These are phyloP conservation scores for Brachynemurus nebulosus DNA, from an alignment of 2,888 invertebrate genomes.

Conservation along the genomic window DNA sequence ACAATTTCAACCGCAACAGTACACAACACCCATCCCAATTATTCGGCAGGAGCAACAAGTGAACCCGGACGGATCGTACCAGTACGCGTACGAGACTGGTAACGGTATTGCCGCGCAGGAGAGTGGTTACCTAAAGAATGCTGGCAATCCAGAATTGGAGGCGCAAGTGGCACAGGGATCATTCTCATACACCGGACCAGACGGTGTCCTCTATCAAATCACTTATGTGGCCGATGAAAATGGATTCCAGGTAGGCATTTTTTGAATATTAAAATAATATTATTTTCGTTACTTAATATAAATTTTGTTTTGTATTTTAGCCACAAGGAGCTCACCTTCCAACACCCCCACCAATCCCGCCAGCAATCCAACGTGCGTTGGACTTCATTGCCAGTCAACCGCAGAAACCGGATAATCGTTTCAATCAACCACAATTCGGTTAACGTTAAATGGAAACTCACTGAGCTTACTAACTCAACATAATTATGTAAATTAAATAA, in stretches of 20 bases:
- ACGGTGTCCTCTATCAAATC: constrained; percentile 48
- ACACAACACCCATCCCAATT: constrained; percentile 39
- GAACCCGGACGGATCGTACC: constrained; percentile 43
- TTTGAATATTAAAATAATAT: background rate
- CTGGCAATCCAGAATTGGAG: constrained; percentile 48
- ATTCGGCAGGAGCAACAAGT: constrained; percentile 39
- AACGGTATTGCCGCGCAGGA: constrained; percentile 61
- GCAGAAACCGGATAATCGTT: constrained; percentile 2
- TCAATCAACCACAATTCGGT: background rate
- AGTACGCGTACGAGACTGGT: constrained; percentile 55
- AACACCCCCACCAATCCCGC: constrained; percentile 68
- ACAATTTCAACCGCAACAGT: constrained; percentile 28
- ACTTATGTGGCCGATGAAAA: constrained; percentile 60
- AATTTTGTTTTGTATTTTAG: too few species aligned
- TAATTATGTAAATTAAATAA: too few species aligned
- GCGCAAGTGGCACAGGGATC: constrained; percentile 55
- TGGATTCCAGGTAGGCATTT: constrained; percentile 33
- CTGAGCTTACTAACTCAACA: too few species aligned
- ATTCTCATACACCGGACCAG: constrained; percentile 57
- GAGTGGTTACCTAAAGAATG: constrained; percentile 54
- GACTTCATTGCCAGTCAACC: constrained; percentile 28
- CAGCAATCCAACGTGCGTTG: constrained; percentile 52
- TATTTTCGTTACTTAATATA: too few species aligned
- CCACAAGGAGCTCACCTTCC: constrained; percentile 57
- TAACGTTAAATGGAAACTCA: background rate